Base-by-base conservation (phyloP, 2,888 invertebrate genomes). In the Aquatica leii region DNA sequence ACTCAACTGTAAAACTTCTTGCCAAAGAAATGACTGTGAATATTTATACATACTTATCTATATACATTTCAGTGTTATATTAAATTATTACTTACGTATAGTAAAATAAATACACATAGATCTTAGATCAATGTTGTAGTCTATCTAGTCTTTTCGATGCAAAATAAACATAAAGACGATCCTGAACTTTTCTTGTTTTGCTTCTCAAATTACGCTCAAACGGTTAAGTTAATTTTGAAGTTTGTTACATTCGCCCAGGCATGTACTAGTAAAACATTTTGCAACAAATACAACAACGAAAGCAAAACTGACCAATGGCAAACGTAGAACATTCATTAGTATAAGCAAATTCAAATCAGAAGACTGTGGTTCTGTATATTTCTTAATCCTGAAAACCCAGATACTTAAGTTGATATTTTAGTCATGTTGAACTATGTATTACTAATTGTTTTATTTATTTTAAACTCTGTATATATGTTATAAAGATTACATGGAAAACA, bases 21-120 rank as follows among this genome's bases (percentile, higher is more conserved):
- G 80, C 80, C 80, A 80, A 80, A 80, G 76, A 73, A 76, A 69
- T 80, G 80, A 80, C 80, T 80, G 80, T 80, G 80, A 80, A 80
- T 78, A 77, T 77, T 77, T 78, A 74, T 77, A 77, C 73, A 73
- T 73, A 74, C 56, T 53, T n/a, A n/a, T n/a, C 69, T 74, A 74
- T 75, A 76, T 76, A 77, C 75, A 75, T 75, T 76, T 78, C 74
- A 76, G 76, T 76, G 77, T 77, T 77, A 74, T 74, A 43, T 70
- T 73, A 74, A 73, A 75, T 71, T 73, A 73, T 70, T 54, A 62
- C 20, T 43, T 56, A 56, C 24, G 54, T 56, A 69, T n/a, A n/a
- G n/a, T n/a, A n/a, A n/a, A n/a, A n/a, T n/a, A 70, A 70, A 72
- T 64, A 69, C 55, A 68, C 72, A 66, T 67, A 60, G 73, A 75